Conservation (phyloP, 1,140 invertebrate species). For the Neomicropteryx cornuta region DNA sequence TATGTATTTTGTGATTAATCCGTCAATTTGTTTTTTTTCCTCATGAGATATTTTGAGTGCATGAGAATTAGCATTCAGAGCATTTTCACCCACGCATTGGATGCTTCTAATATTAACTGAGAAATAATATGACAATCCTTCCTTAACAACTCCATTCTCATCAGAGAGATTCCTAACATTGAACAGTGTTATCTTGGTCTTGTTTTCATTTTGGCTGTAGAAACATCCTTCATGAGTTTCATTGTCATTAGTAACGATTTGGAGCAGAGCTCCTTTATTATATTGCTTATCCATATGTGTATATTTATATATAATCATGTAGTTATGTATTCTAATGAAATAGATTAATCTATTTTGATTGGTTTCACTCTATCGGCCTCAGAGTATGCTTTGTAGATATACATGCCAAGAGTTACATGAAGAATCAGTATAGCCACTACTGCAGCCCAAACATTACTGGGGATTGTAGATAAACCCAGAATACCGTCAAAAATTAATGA, state of each 20-base stretch:
- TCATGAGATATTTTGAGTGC: constrained; percentile 31
- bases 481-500: constrained; percentile 45
- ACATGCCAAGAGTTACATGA: constrained; percentile 61
- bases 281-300: constrained; percentile 32
- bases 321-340: constrained; percentile 5
- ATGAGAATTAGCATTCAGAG: too few relatives aligned
- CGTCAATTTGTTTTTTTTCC: constrained; percentile 30
- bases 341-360: constrained; percentile 32
- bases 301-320: constrained; percentile 10
- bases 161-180: constrained; percentile 28
- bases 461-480: constrained; percentile 41
- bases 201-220: constrained; percentile 31
- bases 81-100: too few relatives aligned
- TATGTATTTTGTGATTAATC: constrained; percentile 30
- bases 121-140: constrained; percentile 31
- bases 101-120: constrained; percentile 29
- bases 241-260: constrained; percentile 31
- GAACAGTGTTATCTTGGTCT: constrained; percentile 32
- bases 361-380: constrained; percentile 30
- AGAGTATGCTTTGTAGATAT: constrained; percentile 65
- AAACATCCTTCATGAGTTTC: constrained; percentile 32
- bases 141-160: constrained; percentile 20
- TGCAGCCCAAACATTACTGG: constrained; percentile 64
- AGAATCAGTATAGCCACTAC: constrained; percentile 57
- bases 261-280: constrained; percentile 34